Evolutionary conservation across 1,140 invertebrate genomes (phyloP).

Genomic region (Acyrthosiphon pisum): DNA sequence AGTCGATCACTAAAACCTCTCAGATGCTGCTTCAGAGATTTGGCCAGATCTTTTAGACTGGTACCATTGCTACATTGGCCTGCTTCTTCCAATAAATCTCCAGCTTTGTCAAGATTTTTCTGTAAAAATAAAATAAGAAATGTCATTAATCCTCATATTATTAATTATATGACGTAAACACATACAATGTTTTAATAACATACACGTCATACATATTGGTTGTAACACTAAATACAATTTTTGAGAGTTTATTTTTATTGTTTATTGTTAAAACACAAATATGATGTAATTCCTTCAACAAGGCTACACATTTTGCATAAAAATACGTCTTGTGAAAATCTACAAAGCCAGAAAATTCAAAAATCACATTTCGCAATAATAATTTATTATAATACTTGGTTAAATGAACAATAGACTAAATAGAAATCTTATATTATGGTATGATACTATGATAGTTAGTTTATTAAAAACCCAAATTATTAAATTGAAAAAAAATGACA

Average conservation of each 20-base stretch:
- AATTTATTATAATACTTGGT: neutral
- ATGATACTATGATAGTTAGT: neutral
- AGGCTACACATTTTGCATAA: neutral
- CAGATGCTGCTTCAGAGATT: conserved; percentile 73
- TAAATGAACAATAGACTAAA: conserved; percentile 8
- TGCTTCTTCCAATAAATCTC: conserved; percentile 79
- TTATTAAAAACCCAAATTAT: neutral
- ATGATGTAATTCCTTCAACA: conserved; percentile 14
- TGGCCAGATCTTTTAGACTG: conserved; percentile 73
- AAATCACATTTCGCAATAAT: conserved; percentile 24
- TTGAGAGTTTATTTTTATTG: conserved; percentile 24
- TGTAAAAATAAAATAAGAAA: conserved; percentile 64
- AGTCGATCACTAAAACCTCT: conserved; percentile 76
- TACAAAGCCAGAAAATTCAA: conserved; percentile 24
- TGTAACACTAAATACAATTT: neutral
- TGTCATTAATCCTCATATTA: neutral
- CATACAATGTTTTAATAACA: conserved; percentile 26
- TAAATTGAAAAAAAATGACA: neutral
- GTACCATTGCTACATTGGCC: conserved; percentile 65
- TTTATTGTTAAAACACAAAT: conserved; percentile 18
- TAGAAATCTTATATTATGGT: neutral
- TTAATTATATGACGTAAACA: neutral
- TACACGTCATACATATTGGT: neutral
- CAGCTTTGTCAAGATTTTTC: conserved; percentile 83
- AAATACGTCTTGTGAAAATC: conserved; percentile 8